phyloP scores from a whole-genome alignment of 2,888 invertebrate species.

The Drosophila testacea region DNA sequence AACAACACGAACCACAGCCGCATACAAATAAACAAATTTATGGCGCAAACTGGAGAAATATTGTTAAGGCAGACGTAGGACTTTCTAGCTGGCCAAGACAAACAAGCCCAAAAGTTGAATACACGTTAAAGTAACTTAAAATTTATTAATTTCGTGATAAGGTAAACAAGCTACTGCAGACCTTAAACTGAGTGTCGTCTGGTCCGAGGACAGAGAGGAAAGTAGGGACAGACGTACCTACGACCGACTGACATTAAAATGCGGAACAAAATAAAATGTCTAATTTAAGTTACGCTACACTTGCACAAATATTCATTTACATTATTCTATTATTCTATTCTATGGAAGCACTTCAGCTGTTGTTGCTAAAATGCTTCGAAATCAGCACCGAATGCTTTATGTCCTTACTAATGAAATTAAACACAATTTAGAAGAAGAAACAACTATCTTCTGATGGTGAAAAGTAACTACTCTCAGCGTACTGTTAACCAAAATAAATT shows the following conservation, averaged over 20 bases:
- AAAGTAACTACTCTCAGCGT: no score
- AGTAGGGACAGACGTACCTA: slow-evolving; percentile 19
- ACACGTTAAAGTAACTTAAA: slow-evolving; percentile 76
- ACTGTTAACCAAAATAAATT: no score
- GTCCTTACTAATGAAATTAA: neutral
- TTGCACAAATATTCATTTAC: slow-evolving; percentile 68
- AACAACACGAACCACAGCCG: slow-evolving; percentile 39
- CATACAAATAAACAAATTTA: slow-evolving; percentile 78
- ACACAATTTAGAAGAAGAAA: no score
- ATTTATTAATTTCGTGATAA: slow-evolving; percentile 80
- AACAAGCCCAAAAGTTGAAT: slow-evolving; percentile 61
- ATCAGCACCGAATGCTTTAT: slow-evolving; percentile 5
- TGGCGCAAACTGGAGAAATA: slow-evolving; percentile 79
- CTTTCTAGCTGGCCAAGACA: slow-evolving; percentile 48
- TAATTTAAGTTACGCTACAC: slow-evolving; percentile 73
- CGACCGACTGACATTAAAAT: slow-evolving; percentile 38
- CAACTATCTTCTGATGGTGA: no score
- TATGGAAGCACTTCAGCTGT: slow-evolving; percentile 24
- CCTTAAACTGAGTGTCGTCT: slow-evolving; percentile 9
- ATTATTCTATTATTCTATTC: slow-evolving; percentile 14
- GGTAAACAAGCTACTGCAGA: slow-evolving; percentile 70
- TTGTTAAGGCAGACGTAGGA: slow-evolving; percentile 51
- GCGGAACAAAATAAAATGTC: slow-evolving; percentile 63
- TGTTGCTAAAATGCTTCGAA: slow-evolving; percentile 27
- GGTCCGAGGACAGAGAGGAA: neutral